Base-by-base conservation (phyloP, 92 coral and sea anemone genomes). In the Scolanthus callimorphus region DNA sequence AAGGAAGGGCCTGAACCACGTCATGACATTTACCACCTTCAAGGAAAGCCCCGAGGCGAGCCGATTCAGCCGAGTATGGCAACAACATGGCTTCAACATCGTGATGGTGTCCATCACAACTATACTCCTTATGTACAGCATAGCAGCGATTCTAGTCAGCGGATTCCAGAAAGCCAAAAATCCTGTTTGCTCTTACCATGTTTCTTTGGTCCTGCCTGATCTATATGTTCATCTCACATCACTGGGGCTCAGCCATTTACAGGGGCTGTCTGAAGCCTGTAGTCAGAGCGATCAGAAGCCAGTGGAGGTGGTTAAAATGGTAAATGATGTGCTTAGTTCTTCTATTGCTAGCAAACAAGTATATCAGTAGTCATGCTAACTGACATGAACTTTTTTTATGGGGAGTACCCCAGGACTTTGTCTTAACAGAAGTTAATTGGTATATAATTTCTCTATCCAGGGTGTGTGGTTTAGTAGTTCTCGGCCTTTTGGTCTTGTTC, bases 151-250 rank as follows among this genome's bases (percentile, higher is more conserved):
- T 17, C 75, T 47, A 45, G 48, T 65, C 2, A 85, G 95, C 58
- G 98, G 98, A 15, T 81, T 88, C 71, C 80, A 92, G 27, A 80
- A 81, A 25, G 98, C 88, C 27, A 62, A 70, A n/a, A 30, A 74
- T 85, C 60, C 17, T 92, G 25, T 92, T 88, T 66, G 81, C 66
- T 38, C 41, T 92, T 3, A 84, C 96, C 0, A 68, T 92, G 83
- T 85, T 92, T 37, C 69, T 88, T 15, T 92, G 96, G 96, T 88
- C 84, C 65, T 92, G 90, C 54, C 55, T 92, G 69, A 69, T 87
- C 0, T 92, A 79, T 52, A 80, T 73, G 82, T 67, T 92, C 4
- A 59, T 92, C 2, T 77, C 86, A 11, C 77, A 83, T 30, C 67
- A 76, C 69, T 92, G 90, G 71, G 96, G 98, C 13, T 55, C 53